phyloP scores from a whole-genome alignment of 2,113 vertebrate species.

The Amazona guildingii region DNA sequence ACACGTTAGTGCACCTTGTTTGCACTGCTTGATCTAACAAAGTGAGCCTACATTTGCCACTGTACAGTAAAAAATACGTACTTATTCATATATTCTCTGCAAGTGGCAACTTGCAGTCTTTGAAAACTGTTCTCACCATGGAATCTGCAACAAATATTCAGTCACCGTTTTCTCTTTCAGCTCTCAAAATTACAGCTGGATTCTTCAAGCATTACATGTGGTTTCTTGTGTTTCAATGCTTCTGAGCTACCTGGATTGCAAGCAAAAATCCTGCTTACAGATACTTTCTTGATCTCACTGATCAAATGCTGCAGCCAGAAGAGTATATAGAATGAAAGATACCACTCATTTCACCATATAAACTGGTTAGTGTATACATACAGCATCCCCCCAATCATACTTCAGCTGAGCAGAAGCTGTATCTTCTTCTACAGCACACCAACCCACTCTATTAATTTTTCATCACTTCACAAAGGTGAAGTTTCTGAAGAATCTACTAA shows the following conservation, averaged over 20 bases:
- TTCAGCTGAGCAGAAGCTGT: neutral
- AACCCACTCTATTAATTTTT: neutral
- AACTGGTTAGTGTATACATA: neutral
- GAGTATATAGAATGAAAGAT: neutral
- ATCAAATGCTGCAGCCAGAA: neutral
- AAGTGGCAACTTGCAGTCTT: neutral
- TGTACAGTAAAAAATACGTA: neutral
- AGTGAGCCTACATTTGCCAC: neutral
- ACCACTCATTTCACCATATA: neutral
- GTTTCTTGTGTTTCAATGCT: conserved; percentile 46
- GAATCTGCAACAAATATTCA: neutral
- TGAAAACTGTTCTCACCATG: neutral
- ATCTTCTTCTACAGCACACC: neutral
- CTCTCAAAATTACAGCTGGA: conserved; percentile 33
- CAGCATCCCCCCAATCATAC: neutral
- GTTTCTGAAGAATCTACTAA: neutral
- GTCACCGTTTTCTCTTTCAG: neutral
- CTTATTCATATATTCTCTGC: neutral
- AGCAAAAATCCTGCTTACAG: neutral
- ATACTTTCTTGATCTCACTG: neutral
- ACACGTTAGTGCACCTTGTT: neutral
- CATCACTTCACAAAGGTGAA: neutral
- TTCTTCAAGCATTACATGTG: conserved; percentile 1
- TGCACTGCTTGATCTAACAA: neutral
- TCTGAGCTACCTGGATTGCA: conserved; percentile 45